Conservation (phyloP, 1,140 invertebrate genomes). For the Scaptodrosophila lebanonensis region DNA sequence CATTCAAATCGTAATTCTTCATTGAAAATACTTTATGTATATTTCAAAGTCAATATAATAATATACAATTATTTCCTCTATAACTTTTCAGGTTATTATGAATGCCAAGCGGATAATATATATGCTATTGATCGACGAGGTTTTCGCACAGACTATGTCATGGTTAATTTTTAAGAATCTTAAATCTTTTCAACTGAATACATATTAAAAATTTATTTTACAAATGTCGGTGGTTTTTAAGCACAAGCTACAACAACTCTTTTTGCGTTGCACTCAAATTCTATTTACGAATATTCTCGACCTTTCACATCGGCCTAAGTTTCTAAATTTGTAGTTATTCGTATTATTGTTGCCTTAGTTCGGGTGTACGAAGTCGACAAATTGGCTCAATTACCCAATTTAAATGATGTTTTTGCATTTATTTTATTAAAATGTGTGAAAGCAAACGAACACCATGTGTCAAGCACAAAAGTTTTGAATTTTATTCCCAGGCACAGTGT, state of each 20-base stretch:
- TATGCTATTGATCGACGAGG: slow-evolving; percentile 92
- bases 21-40: neutral
- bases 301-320: too few relatives aligned
- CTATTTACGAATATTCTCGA: slow-evolving; percentile 24
- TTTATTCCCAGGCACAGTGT: too few relatives aligned
- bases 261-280: neutral
- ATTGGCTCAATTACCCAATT: slow-evolving; percentile 75
- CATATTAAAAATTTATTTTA: slow-evolving; percentile 19
- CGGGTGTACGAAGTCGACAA: slow-evolving; percentile 44
- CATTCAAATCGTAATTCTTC: neutral
- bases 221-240: slow-evolving; percentile 14
- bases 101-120: slow-evolving; percentile 94
- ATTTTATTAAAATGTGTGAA: slow-evolving; percentile 74
- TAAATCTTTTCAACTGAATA: neutral
- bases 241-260: neutral
- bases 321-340: neutral
- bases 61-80: neutral
- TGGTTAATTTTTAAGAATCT: slow-evolving; percentile 67
- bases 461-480: too few relatives aligned
- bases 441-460: slow-evolving; percentile 45
- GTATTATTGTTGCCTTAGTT: neutral
- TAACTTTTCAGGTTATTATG: slow-evolving; percentile 81
- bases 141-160: slow-evolving; percentile 89
- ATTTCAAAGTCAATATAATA: neutral
- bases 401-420: slow-evolving; percentile 69